A percentile compares a stretch with the other conserved stretches of the same genome.
phyloP scores from a whole-genome alignment of 2,113 vertebrate species.

The Xenotilapia longispinis region DNA sequence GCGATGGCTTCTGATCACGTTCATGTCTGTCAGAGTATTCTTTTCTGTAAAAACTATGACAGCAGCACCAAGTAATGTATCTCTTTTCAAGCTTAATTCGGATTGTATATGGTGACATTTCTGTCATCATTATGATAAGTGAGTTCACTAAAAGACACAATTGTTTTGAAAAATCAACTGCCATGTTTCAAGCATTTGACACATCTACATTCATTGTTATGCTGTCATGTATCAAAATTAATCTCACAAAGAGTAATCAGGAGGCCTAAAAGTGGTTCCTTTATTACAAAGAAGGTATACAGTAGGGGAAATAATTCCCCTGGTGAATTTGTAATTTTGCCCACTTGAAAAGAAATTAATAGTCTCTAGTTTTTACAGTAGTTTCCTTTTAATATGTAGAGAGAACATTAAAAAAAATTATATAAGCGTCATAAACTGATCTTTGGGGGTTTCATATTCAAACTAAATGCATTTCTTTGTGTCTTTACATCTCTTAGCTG shows the following conservation, averaged over 20 bases:
- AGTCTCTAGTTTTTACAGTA: not conserved
- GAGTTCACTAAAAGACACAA: not conserved
- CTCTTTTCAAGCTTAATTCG: not conserved
- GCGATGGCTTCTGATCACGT: not conserved
- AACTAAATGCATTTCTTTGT: not conserved
- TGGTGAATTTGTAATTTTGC: not conserved
- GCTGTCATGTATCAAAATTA: not conserved
- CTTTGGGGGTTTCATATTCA: not conserved
- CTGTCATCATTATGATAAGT: not conserved
- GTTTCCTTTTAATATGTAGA: not conserved
- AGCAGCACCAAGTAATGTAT: not conserved
- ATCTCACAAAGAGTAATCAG: not conserved
- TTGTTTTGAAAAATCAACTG: not conserved
- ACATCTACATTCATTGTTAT: not conserved
- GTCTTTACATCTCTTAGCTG: slow-evolving; percentile 65
- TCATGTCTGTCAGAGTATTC: not conserved
- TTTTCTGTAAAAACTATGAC: not conserved
- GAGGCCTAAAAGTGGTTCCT: not conserved
- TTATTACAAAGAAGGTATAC: not conserved
- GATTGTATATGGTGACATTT: not conserved
- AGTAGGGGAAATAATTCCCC: not conserved
- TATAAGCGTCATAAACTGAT: not conserved
- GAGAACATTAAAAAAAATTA: not conserved
- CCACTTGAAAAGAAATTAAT: not conserved
- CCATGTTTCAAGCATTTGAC: not conserved